Conservation (phyloP, 2,113 vertebrate species). For the Circaetus cinerascens region DNA sequence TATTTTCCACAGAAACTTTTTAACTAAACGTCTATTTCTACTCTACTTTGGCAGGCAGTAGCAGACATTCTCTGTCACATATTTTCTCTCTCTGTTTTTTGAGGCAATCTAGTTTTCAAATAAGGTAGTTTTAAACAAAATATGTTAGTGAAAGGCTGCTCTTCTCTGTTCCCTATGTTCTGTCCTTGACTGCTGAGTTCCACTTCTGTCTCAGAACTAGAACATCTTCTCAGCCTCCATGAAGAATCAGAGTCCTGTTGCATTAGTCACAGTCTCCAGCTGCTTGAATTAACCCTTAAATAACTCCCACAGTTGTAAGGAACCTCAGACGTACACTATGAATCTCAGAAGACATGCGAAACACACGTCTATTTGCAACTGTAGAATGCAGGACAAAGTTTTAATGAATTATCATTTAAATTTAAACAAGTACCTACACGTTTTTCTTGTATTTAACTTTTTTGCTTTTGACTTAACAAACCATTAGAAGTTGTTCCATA, state of each 20-base stretch:
- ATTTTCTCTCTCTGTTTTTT: not conserved
- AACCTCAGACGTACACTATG: not conserved
- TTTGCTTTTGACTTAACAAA: not conserved
- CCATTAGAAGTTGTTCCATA: not conserved
- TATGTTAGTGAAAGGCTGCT: not conserved
- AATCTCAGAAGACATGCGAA: not conserved
- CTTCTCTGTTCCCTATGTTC: not conserved
- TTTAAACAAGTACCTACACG: not conserved
- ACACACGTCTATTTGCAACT: not conserved
- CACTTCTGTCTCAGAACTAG: not conserved
- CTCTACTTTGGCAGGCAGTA: not conserved
- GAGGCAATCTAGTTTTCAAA: not conserved
- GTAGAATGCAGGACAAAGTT: not conserved
- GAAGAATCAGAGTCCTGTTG: not conserved
- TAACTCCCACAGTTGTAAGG: rapidly evolving
- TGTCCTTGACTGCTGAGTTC: not conserved
- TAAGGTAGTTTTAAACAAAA: not conserved
- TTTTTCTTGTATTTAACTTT: not conserved
- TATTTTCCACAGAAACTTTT: not conserved
- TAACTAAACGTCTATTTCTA: not conserved
- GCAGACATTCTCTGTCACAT: not conserved
- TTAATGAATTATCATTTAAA: not conserved
- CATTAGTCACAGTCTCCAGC: rapidly evolving
- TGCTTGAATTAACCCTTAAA: not conserved
- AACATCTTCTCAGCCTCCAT: not conserved